These are phyloP conservation scores for Philonicus albiceps DNA, from an alignment of 2,888 invertebrate species.

Conservation along the genomic window DNA sequence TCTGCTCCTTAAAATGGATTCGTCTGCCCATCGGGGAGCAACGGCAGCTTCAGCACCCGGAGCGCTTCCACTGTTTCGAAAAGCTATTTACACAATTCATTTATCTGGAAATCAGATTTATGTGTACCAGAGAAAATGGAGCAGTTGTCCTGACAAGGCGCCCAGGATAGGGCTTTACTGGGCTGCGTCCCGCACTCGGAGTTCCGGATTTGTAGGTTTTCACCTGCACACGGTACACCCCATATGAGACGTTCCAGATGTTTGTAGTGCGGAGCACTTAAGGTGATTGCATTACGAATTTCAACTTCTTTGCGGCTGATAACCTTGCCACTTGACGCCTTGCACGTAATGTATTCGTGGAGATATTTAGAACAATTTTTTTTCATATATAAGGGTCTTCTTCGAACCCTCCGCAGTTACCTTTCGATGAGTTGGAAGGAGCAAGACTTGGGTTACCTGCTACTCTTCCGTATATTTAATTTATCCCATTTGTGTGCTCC, in stretches of 20 bases:
- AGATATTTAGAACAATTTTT: not conserved
- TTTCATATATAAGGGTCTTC: not conserved
- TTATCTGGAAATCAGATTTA: constrained; percentile 39
- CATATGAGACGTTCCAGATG: not conserved
- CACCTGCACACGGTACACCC: not conserved
- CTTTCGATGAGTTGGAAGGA: not conserved
- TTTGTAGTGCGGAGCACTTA: constrained; percentile 11
- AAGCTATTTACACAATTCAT: constrained; percentile 37
- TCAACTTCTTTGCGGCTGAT: constrained; percentile 3
- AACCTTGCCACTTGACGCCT: not conserved
- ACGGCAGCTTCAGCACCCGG: not conserved
- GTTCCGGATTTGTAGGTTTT: not conserved
- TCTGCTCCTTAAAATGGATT: not conserved
- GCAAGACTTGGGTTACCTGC: not conserved
- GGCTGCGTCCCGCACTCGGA: not conserved
- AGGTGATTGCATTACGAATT: constrained; percentile 33
- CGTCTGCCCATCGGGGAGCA: not conserved
- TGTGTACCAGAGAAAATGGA: constrained; percentile 19
- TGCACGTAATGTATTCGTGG: not conserved
- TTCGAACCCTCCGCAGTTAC: not conserved
- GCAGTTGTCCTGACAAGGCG: not conserved
- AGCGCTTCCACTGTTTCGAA: not conserved
- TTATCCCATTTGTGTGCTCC: not conserved
- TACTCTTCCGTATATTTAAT: not conserved
- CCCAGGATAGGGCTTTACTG: not conserved